Evolutionary conservation across 2,797 vertebrate genomes (phyloP).

Genomic region (Falco cherrug): DNA sequence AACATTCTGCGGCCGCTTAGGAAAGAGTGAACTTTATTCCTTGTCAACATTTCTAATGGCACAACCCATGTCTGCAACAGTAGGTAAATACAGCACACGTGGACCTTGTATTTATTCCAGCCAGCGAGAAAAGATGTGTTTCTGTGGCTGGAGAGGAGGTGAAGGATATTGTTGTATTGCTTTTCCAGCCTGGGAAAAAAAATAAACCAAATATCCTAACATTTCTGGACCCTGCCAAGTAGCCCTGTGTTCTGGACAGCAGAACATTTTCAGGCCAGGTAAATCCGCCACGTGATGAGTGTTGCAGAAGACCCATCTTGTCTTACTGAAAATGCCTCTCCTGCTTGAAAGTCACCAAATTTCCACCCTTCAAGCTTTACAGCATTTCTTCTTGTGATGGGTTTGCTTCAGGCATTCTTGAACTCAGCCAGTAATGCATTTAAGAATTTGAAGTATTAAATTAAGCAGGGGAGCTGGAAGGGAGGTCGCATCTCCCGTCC

Average conservation of each 20-base stretch:
- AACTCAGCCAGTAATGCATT: not conserved
- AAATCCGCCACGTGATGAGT: not conserved
- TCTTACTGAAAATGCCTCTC: not conserved
- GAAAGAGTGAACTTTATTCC: constrained; percentile 65
- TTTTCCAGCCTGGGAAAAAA: not conserved
- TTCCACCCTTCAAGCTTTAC: not conserved
- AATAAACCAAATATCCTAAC: not conserved
- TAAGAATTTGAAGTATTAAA: not conserved
- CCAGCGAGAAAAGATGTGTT: not conserved
- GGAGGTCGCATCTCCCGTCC: not conserved
- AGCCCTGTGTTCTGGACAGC: not conserved
- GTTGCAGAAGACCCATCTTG: not conserved
- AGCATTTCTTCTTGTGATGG: not conserved
- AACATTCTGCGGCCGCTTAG: constrained; percentile 54
- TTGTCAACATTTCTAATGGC: constrained; percentile 27
- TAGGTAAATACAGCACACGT: constrained; percentile 2
- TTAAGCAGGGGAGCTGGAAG: not conserved
- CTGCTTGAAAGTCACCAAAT: not conserved
- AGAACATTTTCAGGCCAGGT: not conserved
- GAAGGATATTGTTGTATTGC: not conserved
- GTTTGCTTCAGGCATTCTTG: not conserved
- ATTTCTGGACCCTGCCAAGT: not conserved
- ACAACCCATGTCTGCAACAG: not conserved
- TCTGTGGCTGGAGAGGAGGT: not conserved
- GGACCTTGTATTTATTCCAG: not conserved